Conservation (phyloP, 2,888 invertebrate genomes). For the Netelia melanura region DNA sequence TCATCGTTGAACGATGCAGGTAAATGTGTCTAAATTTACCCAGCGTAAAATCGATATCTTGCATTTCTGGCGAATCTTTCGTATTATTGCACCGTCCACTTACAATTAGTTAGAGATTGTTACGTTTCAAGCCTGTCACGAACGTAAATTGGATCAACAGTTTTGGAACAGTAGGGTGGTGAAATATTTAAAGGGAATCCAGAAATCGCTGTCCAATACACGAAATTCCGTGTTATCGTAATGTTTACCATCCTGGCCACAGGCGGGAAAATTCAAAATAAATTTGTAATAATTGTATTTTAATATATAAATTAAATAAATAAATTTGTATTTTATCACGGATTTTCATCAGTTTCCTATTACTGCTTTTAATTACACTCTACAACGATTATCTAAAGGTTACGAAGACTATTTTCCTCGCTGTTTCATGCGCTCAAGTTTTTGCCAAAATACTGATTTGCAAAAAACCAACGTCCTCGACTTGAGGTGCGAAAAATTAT, state of each 20-base stretch:
- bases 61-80: neutral
- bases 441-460: conserved; percentile 56
- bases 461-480: conserved; percentile 62
- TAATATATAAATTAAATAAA: no score
- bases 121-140: neutral
- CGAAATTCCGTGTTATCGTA: conserved; percentile 54
- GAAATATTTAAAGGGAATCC: conserved; percentile 52
- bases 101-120: neutral
- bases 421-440: conserved; percentile 72
- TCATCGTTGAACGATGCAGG: neutral
- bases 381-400: conserved; percentile 68
- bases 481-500: conserved; percentile 24
- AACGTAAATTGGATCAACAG: neutral
- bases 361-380: conserved; percentile 67
- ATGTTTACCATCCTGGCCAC: conserved; percentile 68
- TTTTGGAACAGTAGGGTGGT: neutral
- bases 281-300: conserved; percentile 60
- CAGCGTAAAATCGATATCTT: neutral
- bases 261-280: conserved; percentile 51
- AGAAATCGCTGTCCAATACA: conserved; percentile 60
- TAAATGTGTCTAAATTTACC: neutral
- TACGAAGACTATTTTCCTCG: conserved; percentile 74
- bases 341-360: conserved; percentile 65
- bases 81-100: neutral
- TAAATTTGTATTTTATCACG: conserved; percentile 67